Base-by-base conservation (phyloP, 2,888 invertebrate genomes). In the Amiota mariae region DNA sequence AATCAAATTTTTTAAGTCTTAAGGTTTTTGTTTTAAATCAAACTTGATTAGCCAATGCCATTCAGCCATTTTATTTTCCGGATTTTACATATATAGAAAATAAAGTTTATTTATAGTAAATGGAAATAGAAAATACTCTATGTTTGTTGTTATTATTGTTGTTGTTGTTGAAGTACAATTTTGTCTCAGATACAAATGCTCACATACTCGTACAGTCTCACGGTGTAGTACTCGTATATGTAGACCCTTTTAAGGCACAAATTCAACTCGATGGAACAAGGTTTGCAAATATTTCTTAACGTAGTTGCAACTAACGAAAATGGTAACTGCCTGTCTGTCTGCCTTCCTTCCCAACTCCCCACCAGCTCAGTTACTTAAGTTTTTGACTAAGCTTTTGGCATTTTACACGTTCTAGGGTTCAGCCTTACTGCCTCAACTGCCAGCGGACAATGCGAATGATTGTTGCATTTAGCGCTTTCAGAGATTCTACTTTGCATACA, bases 1-100 rank as follows among this genome's bases (percentile, higher is more conserved):
- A n/a, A 67, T 47, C 74, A 74, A 77, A 79, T 80, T 78, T 78
- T 79, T 78, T 36, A 36, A 36, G 77, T 78, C 67, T 67, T 72
- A 56, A 72, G 67, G 67, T 57, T 47, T 72, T 67, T 66, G 67
- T 67, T 72, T 67, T 57, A 11, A 15, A n/a, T 49, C 4, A 63
- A 36, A 36, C 46, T 36, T 36, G 66, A 49, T 57, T 57, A 57
- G 8, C 57, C 8, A 48, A 15, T 20, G 10, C 51, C 66, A 24
- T 24, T 24, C 3, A 12, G 48, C 66, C 66, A 67, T 67, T 67
- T 49, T 49, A 24, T 18, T 61, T 20, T 24, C 24, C 3, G 24
- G 3, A 24, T 24, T 24, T 3, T 24, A 24, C 24, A 24, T 24
- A 24, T 1, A 24, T 24, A 24, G 24, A 24, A 1, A 24, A 24